Evolutionary conservation across 2,797 vertebrate genomes (phyloP), one percentile per base, ranked within the genome.

Genomic region (Tiaroga cobitis): DNA sequence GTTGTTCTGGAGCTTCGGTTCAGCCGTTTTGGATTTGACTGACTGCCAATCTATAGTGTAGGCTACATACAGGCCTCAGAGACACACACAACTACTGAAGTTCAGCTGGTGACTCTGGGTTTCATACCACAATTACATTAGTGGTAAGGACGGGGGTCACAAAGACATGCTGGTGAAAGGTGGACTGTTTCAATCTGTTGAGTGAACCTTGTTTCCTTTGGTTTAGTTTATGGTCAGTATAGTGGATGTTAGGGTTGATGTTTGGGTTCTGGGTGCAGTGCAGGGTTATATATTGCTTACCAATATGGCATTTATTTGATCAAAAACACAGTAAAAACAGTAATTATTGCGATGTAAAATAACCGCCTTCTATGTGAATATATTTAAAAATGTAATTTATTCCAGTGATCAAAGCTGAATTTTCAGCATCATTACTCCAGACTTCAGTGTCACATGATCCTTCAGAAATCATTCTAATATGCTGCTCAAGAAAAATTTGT

Each of bases 71-170:
- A 76, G 61, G 24, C 43, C 82, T 67, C 46, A 26, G 82, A 83
- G 65, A 78, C 65, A 59, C 73, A 83, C 24, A 26, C 73, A 46
- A 56, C 69, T 69, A 73, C 63, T 84, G 74, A 70, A 78, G 37
- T 32, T 34, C 19, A 79, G 51, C 26, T 32, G 18, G 61, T 59
- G 75, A 78, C 46, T 54, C 81, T 7, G n/a, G n/a, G 32, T 7
- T 72, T 85, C 75, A 49, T 43, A 37, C 83, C 76, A 85, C 83
- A 85, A 85, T 85, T 37, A 39, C 67, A 70, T 85, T 80, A 73
- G 83, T 79, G 83, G 83, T 85, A 54, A 85, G 65, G 76, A 56
- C 21, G 3, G n/a, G 37, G 73, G 29, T 68, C 73, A 7, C 8
- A 32, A n/a, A 43, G 74, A 56, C 63, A 10, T 69, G 61, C 32